Conservation (phyloP, 2,888 invertebrate genomes). For the Caenorhabditis virilis region DNA sequence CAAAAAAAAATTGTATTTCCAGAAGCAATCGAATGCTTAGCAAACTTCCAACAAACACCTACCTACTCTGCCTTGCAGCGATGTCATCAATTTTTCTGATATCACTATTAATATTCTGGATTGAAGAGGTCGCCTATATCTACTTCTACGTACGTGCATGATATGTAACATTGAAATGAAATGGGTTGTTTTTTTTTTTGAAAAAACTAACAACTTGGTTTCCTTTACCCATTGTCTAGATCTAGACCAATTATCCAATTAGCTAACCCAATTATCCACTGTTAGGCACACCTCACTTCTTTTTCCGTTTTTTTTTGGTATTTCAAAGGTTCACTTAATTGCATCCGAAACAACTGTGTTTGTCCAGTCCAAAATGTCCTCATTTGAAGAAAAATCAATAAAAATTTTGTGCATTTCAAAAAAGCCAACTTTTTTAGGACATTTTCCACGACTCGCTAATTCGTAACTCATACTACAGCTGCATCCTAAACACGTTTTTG, state of each 20-base stretch:
- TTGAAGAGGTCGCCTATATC: conserved; percentile 59
- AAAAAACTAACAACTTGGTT: not conserved
- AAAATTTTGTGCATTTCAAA: no score
- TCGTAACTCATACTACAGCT: conserved; percentile 41
- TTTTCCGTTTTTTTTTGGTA: no score
- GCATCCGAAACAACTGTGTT: no score
- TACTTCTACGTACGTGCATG: conserved; percentile 48
- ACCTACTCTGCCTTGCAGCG: conserved; percentile 53
- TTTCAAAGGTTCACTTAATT: no score
- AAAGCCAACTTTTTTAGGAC: no score
- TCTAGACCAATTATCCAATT: no score
- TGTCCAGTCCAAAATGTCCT: no score
- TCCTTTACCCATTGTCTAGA: no score
- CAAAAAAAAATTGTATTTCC: conserved; percentile 9
- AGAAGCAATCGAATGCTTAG: conserved; percentile 62
- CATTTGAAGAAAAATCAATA: no score
- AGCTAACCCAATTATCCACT: no score
- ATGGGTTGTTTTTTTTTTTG: no score
- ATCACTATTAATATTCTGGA: conserved; percentile 62
- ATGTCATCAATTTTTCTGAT: conserved; percentile 61
- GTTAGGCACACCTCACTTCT: not conserved
- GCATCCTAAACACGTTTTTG: conserved; percentile 50
- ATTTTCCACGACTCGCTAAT: conserved; percentile 36
- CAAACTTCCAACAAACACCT: conserved; percentile 55
- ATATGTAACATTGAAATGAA: not conserved